Conservation (phyloP, 2,113 vertebrate species). For the Cheirogaleus medius region DNA sequence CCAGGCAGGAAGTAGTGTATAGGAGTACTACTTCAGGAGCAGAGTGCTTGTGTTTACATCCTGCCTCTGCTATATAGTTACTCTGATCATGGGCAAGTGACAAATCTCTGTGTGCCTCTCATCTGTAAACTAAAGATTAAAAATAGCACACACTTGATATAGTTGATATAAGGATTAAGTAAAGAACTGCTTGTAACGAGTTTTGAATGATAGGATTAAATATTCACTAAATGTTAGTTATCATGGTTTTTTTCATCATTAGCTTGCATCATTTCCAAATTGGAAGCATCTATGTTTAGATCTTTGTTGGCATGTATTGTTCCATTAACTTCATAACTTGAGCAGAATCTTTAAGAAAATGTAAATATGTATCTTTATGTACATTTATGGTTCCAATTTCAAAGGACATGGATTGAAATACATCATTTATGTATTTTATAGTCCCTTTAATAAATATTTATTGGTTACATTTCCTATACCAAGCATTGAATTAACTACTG, state of each 20-base stretch:
- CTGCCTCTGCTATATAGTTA: neutral
- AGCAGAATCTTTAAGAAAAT: constrained; percentile 44
- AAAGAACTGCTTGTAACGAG: neutral
- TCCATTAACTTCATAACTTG: constrained; percentile 37
- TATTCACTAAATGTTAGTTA: constrained; percentile 13
- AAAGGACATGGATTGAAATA: constrained; percentile 21
- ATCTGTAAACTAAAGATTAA: neutral
- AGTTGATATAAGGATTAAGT: constrained; percentile 1
- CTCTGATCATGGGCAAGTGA: neutral
- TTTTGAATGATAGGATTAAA: constrained; percentile 41
- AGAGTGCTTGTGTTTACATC: neutral
- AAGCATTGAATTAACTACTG: neutral
- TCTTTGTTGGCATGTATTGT: constrained; percentile 7
- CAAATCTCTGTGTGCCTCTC: neutral
- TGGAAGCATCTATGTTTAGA: constrained; percentile 4
- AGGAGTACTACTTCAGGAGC: neutral
- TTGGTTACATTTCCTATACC: constrained; percentile 2
- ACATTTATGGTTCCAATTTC: neutral
- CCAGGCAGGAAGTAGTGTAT: neutral
- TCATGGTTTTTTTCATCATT: neutral
- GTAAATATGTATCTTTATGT: neutral
- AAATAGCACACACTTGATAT: neutral
- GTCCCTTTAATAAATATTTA: neutral
- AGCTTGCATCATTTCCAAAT: constrained; percentile 23
- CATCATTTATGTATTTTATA: constrained; percentile 18